phyloP scores from a whole-genome alignment of 2,888 invertebrate species.

The Orthosia incerta region DNA sequence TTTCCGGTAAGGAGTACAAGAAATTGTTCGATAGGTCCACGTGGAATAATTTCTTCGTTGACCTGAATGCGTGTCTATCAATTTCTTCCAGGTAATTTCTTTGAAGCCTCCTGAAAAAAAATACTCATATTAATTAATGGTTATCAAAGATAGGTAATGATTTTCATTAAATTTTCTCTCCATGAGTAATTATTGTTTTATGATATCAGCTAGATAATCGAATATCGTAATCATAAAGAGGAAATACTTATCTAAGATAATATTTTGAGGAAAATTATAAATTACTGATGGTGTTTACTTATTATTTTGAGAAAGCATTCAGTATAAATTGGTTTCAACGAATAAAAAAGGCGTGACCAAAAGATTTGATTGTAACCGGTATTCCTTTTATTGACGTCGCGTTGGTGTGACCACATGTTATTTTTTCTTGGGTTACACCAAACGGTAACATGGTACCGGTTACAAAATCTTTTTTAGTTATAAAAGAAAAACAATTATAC shows the following conservation, averaged over 20 bases:
- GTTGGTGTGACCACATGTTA: no score
- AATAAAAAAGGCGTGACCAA: no score
- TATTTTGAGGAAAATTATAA: constrained; percentile 18
- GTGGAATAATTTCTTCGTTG: constrained; percentile 92
- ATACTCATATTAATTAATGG: constrained; percentile 39
- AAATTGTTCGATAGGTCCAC: constrained; percentile 93
- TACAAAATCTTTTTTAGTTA: no score
- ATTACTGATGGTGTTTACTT: neutral
- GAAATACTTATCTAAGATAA: constrained; percentile 37
- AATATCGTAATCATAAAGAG: constrained; percentile 17
- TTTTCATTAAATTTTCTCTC: neutral
- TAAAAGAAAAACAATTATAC: no score
- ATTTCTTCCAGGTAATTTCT: constrained; percentile 93
- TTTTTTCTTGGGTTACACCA: no score
- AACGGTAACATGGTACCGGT: no score
- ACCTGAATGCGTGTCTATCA: constrained; percentile 90
- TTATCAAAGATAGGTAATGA: neutral
- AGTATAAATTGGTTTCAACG: no score
- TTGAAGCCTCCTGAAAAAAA: constrained; percentile 91
- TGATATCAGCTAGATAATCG: neutral
- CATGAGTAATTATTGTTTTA: neutral
- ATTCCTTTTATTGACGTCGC: no score
- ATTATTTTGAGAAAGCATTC: neutral
- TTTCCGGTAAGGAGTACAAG: constrained; percentile 90
- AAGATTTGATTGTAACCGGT: no score